Percentiles rank a stretch among this genome's conserved stretches.
Evolutionary conservation across 2,888 invertebrate genomes (phyloP).

Genomic region (Drosophila pegasa): DNA sequence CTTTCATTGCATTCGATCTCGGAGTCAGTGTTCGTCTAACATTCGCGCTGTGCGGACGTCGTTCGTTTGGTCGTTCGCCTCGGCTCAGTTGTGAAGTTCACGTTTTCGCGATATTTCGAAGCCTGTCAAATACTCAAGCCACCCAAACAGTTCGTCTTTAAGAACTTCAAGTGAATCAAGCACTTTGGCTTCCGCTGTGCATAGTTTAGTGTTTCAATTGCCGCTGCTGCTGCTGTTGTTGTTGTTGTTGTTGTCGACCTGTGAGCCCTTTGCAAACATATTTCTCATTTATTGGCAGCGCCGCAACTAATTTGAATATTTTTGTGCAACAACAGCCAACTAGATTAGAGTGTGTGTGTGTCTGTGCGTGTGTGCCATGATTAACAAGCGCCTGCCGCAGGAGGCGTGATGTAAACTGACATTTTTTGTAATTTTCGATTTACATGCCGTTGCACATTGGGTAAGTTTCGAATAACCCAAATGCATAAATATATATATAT

Average conservation of each 20-base stretch:
- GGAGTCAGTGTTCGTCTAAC: constrained; percentile 78
- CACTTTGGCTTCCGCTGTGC: constrained; percentile 7
- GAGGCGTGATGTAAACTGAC: constrained; percentile 72
- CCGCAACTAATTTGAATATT: constrained; percentile 68
- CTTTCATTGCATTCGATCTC: constrained; percentile 73
- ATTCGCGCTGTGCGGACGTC: constrained; percentile 55
- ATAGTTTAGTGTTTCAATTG: constrained; percentile 19
- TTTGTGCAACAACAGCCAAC: constrained; percentile 28
- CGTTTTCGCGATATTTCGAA: constrained; percentile 48
- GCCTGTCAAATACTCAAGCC: constrained; percentile 3
- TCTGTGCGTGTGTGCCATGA: constrained; percentile 45
- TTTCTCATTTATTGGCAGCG: constrained; percentile 49
- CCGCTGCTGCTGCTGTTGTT: neutral
- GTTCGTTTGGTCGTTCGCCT: constrained; percentile 19
- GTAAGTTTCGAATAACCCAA: constrained; percentile 42
- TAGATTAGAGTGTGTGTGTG: constrained; percentile 29
- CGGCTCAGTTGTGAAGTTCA: constrained; percentile 19
- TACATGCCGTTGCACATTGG: constrained; percentile 68
- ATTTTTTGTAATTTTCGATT: constrained; percentile 72
- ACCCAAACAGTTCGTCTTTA: constrained; percentile 5
- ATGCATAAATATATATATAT: constrained; percentile 4
- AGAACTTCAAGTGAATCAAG: constrained; percentile 24
- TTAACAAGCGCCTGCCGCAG: constrained; percentile 52
- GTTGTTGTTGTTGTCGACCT: neutral
- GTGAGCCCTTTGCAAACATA: constrained; percentile 31